Evolutionary conservation across 1,140 invertebrate genomes (phyloP).

Genomic region (Zaprionus vittiger): DNA sequence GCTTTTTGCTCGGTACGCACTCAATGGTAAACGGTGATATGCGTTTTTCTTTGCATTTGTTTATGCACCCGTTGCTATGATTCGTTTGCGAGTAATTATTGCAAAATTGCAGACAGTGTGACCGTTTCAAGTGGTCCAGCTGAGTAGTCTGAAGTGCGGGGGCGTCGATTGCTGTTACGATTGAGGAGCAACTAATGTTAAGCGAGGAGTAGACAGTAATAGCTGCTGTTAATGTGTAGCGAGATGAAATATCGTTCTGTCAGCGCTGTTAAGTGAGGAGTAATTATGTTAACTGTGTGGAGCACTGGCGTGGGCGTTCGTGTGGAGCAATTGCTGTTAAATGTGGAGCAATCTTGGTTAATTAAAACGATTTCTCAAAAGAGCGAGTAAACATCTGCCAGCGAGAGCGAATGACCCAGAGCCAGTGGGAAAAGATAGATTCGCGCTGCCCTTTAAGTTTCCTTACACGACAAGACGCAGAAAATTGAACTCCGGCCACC

Average conservation of each 20-base stretch:
- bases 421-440: slow-evolving; percentile 75
- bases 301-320: slow-evolving; percentile 15
- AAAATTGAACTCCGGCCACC: slow-evolving; percentile 85
- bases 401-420: slow-evolving; percentile 57
- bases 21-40: slow-evolving; percentile 44
- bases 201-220: neutral
- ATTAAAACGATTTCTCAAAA: slow-evolving; percentile 15
- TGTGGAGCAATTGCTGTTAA: slow-evolving; percentile 24
- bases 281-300: slow-evolving; percentile 7
- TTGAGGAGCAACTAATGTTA: neutral
- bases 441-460: slow-evolving; percentile 78
- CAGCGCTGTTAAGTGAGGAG: neutral
- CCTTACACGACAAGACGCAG: slow-evolving; percentile 73
- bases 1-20: slow-evolving; percentile 16
- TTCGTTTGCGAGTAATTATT: slow-evolving; percentile 37
- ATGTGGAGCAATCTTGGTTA: slow-evolving; percentile 23
- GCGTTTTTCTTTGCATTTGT: slow-evolving; percentile 67
- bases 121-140: slow-evolving; percentile 2
- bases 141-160: slow-evolving; percentile 13
- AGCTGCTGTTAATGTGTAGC: neutral
- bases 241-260: neutral
- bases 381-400: slow-evolving; percentile 57
- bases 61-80: slow-evolving; percentile 75
- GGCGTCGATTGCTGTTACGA: slow-evolving; percentile 17
- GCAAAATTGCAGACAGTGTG: slow-evolving; percentile 36